These are phyloP conservation scores for Pelochelys cantorii DNA, from an alignment of 2,797 vertebrate species.

Conservation along the genomic window DNA sequence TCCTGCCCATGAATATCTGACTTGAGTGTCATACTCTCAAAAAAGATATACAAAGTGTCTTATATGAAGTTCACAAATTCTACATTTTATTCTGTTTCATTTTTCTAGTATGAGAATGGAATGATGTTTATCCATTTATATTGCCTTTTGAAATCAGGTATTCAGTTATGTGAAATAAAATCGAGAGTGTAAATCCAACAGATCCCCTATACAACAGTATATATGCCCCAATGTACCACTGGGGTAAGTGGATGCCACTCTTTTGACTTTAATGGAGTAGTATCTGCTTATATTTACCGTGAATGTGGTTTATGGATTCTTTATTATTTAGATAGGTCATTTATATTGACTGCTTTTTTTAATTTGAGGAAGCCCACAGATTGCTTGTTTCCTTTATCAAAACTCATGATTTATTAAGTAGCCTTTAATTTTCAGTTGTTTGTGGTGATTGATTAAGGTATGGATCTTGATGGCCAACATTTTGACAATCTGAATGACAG, in stretches of 20 bases:
- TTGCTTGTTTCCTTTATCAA: conserved; percentile 23
- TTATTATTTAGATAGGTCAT: not conserved
- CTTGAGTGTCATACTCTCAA: conserved; percentile 28
- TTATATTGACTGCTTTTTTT: not conserved
- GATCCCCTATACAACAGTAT: not conserved
- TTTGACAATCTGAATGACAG: not conserved
- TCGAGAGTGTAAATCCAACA: not conserved
- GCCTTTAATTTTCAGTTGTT: not conserved
- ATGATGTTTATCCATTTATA: not conserved
- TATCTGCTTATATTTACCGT: not conserved
- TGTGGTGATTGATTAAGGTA: not conserved
- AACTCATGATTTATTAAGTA: not conserved
- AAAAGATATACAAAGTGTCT: conserved; percentile 12
- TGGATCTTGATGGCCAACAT: not conserved
- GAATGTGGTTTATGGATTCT: not conserved
- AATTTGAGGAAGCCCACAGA: not conserved
- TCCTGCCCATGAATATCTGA: conserved; percentile 26
- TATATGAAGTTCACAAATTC: conserved; percentile 51
- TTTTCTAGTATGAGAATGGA: not conserved
- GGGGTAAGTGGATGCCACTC: not conserved
- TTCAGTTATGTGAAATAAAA: not conserved
- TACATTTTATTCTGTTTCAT: not conserved
- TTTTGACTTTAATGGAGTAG: not conserved
- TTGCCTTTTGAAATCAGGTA: not conserved
- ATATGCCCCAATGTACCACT: not conserved